Percentiles rank a stretch among this genome's conserved stretches.
Evolutionary conservation across 92 coral and sea anemone species (phyloP).

Genomic region (Diadumene lineata): DNA sequence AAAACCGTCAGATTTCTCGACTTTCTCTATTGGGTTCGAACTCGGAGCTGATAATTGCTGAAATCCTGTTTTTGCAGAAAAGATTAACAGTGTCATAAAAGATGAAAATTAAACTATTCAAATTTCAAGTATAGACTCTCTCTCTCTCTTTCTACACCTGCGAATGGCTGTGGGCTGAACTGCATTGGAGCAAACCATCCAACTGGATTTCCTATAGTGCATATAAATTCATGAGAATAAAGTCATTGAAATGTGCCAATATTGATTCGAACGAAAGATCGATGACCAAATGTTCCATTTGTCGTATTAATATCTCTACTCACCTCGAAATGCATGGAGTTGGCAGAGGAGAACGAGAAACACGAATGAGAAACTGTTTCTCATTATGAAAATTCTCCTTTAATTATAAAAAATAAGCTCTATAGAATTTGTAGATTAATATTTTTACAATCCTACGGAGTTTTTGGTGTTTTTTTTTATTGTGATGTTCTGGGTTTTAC

Average conservation of each 20-base stretch:
- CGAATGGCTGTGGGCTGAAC: slow-evolving; percentile 38
- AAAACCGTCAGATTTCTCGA: slow-evolving; percentile 16
- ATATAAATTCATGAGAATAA: neutral
- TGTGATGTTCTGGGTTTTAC: slow-evolving; percentile 3
- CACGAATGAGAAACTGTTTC: neutral
- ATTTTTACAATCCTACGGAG: neutral
- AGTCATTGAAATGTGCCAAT: neutral
- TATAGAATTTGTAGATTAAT: neutral
- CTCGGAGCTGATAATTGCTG: neutral
- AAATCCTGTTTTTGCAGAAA: slow-evolving; percentile 4
- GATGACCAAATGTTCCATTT: neutral
- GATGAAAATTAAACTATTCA: no score
- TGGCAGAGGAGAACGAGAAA: slow-evolving; percentile 7
- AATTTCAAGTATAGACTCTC: no score
- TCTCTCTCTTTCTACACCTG: slow-evolving; percentile 63
- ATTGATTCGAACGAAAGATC: neutral
- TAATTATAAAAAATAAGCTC: neutral
- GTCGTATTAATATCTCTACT: neutral
- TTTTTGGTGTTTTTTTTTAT: neutral
- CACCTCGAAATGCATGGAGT: neutral
- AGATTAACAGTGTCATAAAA: no score
- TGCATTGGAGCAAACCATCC: slow-evolving; percentile 22
- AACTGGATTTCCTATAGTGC: neutral
- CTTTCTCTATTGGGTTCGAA: neutral
- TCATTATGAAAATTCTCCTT: neutral